Base-by-base conservation (phyloP, 2,113 vertebrate genomes). In the Hippocampus barbouri region DNA sequence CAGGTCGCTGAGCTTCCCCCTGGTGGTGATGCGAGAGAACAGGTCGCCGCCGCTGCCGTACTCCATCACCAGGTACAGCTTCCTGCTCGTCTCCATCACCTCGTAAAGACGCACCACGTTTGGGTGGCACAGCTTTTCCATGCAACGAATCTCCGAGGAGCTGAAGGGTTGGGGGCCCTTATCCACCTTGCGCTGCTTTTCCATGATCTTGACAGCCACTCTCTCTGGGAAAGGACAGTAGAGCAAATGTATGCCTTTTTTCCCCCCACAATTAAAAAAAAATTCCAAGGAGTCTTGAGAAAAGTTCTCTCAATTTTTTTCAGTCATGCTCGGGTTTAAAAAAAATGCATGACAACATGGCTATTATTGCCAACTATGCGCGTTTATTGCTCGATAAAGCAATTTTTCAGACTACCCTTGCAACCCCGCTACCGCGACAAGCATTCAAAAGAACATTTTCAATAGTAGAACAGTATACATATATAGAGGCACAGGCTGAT, bases 61-160 rank as follows among this genome's bases (percentile, higher is more conserved):
- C 84, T 94, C 93, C 92, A 92, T 92, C 51, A 90, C 88, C 69
- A 94, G 78, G 71, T 93, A 90, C 27, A 92, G 57, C 60, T 82
- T 88, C 71, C 88, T 87, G 73, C 79, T 84, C 34, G 87, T 91
- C 83, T 93, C 93, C 0, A 94, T 75, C 69, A 92, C 92, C 83
- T 94, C 93, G 2, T 94, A 94, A 14, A 94, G 90, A 1, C 93
- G 91, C 64, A 93, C 91, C 21, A 94, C 81, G 79, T 93, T 93
- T 10, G 93, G 93, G 73, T 94, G 93, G 41, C 84, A 88, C 79
- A 94, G 80, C 72, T 86, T 90, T 85, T 94, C 91, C 93, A 94
- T 92, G 84, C 90, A 90, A 78, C 78, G 81, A 73, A 94, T 93
- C 86, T 94, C 93, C 11, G 87, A 87, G 20, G 71, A 49, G 5